These are phyloP conservation scores for Polyergus mexicanus DNA, from an alignment of 1,140 invertebrate genomes.

Conservation along the genomic window DNA sequence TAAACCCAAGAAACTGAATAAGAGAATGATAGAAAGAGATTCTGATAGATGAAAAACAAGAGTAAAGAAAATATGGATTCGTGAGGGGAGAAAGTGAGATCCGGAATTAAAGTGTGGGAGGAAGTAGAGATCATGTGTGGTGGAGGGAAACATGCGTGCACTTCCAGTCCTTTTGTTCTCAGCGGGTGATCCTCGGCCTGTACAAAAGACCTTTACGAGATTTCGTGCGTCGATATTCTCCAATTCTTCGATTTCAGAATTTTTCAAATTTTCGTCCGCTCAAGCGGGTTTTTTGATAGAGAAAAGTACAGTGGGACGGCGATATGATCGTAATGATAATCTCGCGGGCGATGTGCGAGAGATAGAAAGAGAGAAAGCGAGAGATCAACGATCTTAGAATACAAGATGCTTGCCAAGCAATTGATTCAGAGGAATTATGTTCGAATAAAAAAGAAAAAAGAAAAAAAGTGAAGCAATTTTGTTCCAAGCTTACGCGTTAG, in stretches of 20 bases:
- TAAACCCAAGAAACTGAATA: constrained; percentile 82
- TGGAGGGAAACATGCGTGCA: constrained; percentile 70
- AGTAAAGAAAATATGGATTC: constrained; percentile 6
- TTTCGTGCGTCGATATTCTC: constrained; percentile 35
- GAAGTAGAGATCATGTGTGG: constrained; percentile 48
- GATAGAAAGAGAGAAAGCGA: constrained; percentile 19
- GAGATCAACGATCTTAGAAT: constrained; percentile 34
- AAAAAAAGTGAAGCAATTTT: constrained; percentile 49
- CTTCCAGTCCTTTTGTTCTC: constrained; percentile 67
- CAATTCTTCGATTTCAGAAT: constrained; percentile 29
- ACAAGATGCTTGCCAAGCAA: constrained; percentile 34
- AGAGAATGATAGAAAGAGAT: constrained; percentile 61
- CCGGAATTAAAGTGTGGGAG: not conserved
- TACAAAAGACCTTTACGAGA: constrained; percentile 45
- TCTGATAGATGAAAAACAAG: constrained; percentile 20
- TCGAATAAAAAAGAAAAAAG: constrained; percentile 22
- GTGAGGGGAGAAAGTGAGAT: not conserved
- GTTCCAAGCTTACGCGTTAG: constrained; percentile 47
- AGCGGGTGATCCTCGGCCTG: constrained; percentile 18
- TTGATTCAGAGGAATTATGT: constrained; percentile 33
- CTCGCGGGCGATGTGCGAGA: constrained; percentile 10
- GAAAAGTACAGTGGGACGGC: constrained; percentile 58
- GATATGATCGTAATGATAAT: constrained; percentile 20
- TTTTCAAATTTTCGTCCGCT: constrained; percentile 39
- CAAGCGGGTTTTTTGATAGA: constrained; percentile 30